A percentile compares a stretch with the other conserved stretches of the same genome.
These are phyloP conservation scores for Fulmarus glacialis DNA, from an alignment of 2,113 vertebrate species.

Conservation along the genomic window DNA sequence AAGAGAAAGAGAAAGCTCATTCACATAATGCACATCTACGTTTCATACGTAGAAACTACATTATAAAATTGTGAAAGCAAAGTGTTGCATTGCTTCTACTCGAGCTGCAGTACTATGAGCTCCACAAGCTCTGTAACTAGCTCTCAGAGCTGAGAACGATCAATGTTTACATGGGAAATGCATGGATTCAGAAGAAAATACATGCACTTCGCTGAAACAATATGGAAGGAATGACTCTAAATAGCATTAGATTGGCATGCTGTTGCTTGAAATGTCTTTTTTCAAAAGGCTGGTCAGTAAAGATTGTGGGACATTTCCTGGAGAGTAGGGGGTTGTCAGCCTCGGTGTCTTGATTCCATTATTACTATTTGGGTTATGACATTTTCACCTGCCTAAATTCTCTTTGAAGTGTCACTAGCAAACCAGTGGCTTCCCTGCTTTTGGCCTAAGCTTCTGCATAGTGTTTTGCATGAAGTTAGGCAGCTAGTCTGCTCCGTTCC, in stretches of 20 bases:
- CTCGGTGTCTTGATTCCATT: neutral
- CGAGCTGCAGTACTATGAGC: neutral
- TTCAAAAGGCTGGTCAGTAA: neutral
- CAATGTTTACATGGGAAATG: neutral
- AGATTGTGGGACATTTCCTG: neutral
- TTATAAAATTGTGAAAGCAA: rapidly evolving
- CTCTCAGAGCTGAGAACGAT: neutral
- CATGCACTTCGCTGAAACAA: neutral
- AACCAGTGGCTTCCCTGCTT: neutral
- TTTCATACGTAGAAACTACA: rapidly evolving
- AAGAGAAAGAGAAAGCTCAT: neutral
- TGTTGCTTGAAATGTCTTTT: neutral
- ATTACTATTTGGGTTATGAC: neutral
- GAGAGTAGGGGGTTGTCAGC: neutral
- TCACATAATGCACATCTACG: rapidly evolving
- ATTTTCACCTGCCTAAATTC: neutral
- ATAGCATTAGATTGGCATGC: neutral
- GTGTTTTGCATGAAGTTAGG: neutral
- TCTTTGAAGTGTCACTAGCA: neutral
- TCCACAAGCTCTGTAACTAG: neutral
- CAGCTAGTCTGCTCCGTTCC: neutral
- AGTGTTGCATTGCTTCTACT: neutral
- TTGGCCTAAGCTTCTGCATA: neutral
- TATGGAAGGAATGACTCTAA: neutral
- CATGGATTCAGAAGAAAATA: neutral